Evolutionary conservation across 2,113 vertebrate genomes (phyloP), one percentile per base, ranked within the genome.

Genomic region (Machaerirhynchus nigripectus): DNA sequence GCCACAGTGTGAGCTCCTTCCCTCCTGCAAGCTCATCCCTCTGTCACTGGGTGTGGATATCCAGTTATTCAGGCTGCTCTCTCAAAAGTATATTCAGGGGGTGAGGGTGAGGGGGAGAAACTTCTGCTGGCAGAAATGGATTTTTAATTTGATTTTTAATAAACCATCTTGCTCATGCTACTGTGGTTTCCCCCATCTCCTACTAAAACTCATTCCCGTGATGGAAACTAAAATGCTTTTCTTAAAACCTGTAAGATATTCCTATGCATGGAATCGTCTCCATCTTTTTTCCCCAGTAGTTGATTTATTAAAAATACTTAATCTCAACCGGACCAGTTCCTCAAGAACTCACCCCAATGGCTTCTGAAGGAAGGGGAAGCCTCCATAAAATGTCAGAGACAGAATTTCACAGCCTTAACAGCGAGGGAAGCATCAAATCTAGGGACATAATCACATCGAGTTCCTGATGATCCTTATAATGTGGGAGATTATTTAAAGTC

Each of bases 171-270:
- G 80, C 39, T n/a, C 40, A 88, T 7, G 83, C 78, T 92, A 23
- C 87, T 60, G 87, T 89, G 93, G 91, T 95, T 96, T 95, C 86
- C 73, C 44, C 35, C 47, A 61, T 69, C 60, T 93, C 76, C 35
- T 22, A 63, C 65, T 33, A 64, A 50, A 79, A 87, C 69, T 90
- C 70, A 37, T 86, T 69, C 68, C 83, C 1, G 0, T 2, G 1
- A 31, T 21, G 56, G 42, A 89, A 67, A 11, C 27, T n/a, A 39
- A 88, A 93, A 81, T 23, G 83, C 27, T 84, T 93, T 59, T n/a
- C 69, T 74, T 44, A 37, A 92, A 89, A 47, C 3, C 52, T 63
- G 0, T 4, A 20, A 18, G 57, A 52, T 30, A 87, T 63, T 84
- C 50, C 53, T 33, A 7, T 33, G 39, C 31, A 52, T 17, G 31